Conservation (phyloP, 2,888 invertebrate species). For the Achlya flavicornis region DNA sequence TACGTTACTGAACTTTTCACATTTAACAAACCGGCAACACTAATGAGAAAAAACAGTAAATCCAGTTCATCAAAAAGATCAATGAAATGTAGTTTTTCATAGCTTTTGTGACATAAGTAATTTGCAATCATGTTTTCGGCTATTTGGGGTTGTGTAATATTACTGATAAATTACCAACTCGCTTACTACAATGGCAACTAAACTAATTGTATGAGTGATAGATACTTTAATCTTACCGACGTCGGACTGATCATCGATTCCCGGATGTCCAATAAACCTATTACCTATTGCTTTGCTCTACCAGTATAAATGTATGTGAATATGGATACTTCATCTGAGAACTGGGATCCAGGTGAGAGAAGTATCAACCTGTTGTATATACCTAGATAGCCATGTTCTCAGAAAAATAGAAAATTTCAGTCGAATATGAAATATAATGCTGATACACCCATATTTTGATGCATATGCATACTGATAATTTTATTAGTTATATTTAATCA, state of each 20-base stretch:
- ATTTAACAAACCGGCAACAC: no score
- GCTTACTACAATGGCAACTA: background rate
- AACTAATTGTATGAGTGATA: background rate
- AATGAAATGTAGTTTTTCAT: background rate
- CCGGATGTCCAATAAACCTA: conserved; percentile 9
- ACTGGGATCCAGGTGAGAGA: conserved; percentile 72
- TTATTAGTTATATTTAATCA: no score
- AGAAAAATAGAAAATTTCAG: no score
- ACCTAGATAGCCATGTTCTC: no score
- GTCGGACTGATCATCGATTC: conserved; percentile 24
- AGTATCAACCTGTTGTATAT: no score
- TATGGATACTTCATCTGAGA: conserved; percentile 67
- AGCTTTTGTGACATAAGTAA: background rate
- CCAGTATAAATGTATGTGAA: conserved; percentile 41
- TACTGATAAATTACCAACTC: background rate
- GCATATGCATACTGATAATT: no score
- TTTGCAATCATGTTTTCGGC: background rate
- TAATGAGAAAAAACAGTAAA: background rate
- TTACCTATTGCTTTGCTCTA: conserved; percentile 15
- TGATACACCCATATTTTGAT: no score
- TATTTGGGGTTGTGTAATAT: background rate
- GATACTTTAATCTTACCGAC: background rate
- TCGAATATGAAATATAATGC: no score
- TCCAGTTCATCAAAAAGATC: background rate
- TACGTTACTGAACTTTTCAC: no score